Evolutionary conservation across 2,888 invertebrate genomes (phyloP), one percentile per base, ranked within the genome.

Genomic region (Dermolepida albohirtum): DNA sequence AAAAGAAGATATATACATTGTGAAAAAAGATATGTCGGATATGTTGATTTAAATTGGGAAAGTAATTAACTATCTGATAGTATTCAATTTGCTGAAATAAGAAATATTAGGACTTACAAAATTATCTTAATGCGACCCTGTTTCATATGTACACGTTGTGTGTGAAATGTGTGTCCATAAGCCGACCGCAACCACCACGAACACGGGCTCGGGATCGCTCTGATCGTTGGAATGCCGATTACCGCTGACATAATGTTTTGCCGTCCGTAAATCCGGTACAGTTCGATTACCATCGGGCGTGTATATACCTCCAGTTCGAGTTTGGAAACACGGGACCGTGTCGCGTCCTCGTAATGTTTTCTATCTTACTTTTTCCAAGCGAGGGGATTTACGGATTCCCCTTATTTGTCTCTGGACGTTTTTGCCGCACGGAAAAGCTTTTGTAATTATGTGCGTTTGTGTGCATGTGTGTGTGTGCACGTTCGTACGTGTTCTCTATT

Each of bases 161-260:
- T 17, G 39, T 8, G 8, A 8, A 40, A 17, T 40, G 39, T 54
- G 54, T 40, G 54, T 16, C 40, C 54, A 40, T 54, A 54, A 54
- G 40, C 54, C 40, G 14, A 54, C 54, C 54, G 54, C 39, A 54
- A 39, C 40, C 40, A 17, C 54, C 54, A 17, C 54, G n/a, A 40
- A 54, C 54, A 54, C 17, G 17, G 54, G 4, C 54, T 54, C 17
- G 11, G 54, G 54, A 54, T 54, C 54, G 54, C 39, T 40, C 40
- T 40, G 54, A 54, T 54, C 54, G 54, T 54, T 40, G 54, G 54
- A 54, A 54, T 54, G 41, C 54, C 54, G 54, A 54, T 54, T 54
- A 54, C 54, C 54, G 54, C 54, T 54, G 54, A 54, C 54, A 54
- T 54, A 54, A 54, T 54, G 54, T 54, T 54, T 54, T 54, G 54